phyloP scores from a whole-genome alignment of 2,888 invertebrate genomes.

The Trypoxylon attenuatum region DNA sequence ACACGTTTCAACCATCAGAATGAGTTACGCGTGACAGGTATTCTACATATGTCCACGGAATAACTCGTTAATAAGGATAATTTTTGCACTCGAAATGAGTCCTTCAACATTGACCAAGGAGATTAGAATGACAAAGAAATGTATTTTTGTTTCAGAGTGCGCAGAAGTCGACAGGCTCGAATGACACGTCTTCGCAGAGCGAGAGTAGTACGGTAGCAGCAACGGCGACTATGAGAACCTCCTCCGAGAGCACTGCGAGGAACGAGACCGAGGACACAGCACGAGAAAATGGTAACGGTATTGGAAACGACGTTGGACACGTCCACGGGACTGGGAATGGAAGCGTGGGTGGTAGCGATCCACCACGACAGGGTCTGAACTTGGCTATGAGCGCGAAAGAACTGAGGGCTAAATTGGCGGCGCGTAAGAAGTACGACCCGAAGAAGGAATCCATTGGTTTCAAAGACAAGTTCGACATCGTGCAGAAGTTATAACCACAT shows the following conservation, averaged over 20 bases:
- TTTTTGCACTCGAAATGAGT: background rate
- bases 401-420: slow-evolving; percentile 89
- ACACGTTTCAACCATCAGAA: background rate
- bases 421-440: slow-evolving; percentile 92
- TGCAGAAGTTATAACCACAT: slow-evolving; percentile 86
- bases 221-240: slow-evolving; percentile 37
- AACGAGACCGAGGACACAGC: slow-evolving; percentile 37
- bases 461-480: slow-evolving; percentile 94
- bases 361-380: slow-evolving; percentile 77
- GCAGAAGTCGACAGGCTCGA: slow-evolving; percentile 67
- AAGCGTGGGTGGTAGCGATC: slow-evolving; percentile 51
- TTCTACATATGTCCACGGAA: background rate
- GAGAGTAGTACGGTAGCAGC: slow-evolving; percentile 60
- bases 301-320: slow-evolving; percentile 31
- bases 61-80: too few relatives aligned
- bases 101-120: background rate
- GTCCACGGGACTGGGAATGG: slow-evolving; percentile 57
- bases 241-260: slow-evolving; percentile 35
- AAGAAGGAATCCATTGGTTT: slow-evolving; percentile 93
- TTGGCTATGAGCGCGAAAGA: slow-evolving; percentile 95
- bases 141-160: slow-evolving; percentile 56
- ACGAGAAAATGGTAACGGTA: slow-evolving; percentile 21
- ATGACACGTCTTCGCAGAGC: slow-evolving; percentile 64
- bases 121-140: background rate
- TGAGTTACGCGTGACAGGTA: background rate